phyloP scores from a whole-genome alignment of 2,797 vertebrate species.

The Pagetopsis macropterus region DNA sequence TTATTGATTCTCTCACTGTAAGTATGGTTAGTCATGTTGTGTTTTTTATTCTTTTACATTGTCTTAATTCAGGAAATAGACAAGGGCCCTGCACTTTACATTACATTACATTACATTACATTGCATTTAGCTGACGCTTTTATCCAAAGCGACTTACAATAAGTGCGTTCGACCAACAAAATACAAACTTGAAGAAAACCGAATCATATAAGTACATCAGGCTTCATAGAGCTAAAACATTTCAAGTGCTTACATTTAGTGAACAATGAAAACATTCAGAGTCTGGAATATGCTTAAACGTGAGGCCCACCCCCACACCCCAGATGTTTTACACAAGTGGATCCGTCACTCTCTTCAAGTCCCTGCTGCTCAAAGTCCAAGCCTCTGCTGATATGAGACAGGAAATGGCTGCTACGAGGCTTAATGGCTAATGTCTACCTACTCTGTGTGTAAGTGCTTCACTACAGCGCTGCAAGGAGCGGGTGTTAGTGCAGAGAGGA shows the following conservation, averaged over 20 bases:
- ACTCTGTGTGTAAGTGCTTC: constrained; percentile 84
- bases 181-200: no score
- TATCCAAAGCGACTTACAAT: no score
- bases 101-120: no score
- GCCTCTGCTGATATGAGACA: constrained; percentile 81
- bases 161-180: no score
- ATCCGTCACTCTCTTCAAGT: constrained; percentile 62
- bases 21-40: background rate
- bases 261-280: constrained; percentile 27
- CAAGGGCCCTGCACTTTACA: background rate
- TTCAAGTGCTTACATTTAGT: background rate
- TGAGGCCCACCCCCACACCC: constrained; percentile 42
- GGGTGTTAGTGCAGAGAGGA: constrained; percentile 60
- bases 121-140: no score
- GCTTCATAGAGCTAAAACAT: no score
- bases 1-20: constrained; percentile 29
- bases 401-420: constrained; percentile 83
- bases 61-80: constrained; percentile 3
- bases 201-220: no score
- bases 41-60: background rate
- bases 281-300: constrained; percentile 38
- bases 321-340: constrained; percentile 80
- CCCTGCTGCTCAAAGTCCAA: constrained; percentile 68
- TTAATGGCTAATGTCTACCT: constrained; percentile 79
- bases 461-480: constrained; percentile 77